These are phyloP conservation scores for Diachasma alloeum DNA, from an alignment of 1,140 invertebrate genomes.

Conservation along the genomic window DNA sequence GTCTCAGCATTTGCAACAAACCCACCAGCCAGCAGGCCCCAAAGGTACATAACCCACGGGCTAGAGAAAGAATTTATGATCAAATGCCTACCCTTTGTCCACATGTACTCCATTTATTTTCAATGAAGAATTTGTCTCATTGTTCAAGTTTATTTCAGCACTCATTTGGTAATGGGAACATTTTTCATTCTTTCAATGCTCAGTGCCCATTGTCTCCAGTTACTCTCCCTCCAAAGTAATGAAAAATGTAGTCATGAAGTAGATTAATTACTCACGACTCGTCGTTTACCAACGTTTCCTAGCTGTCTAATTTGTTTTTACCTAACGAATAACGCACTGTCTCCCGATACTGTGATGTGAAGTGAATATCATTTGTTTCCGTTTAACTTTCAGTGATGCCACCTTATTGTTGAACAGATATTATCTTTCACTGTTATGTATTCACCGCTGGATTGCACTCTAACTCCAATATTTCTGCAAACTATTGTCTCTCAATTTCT, in stretches of 20 bases:
- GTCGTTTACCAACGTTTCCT: neutral
- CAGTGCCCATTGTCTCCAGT: neutral
- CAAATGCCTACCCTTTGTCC: neutral
- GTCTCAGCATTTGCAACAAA: constrained; percentile 69
- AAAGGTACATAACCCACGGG: constrained; percentile 63
- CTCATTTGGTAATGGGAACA: neutral
- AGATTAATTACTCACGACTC: neutral
- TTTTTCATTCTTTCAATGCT: neutral
- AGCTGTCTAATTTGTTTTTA: neutral
- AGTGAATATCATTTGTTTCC: neutral
- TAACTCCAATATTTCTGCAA: neutral
- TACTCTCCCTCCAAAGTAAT: neutral
- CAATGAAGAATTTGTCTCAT: neutral
- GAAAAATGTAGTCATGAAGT: neutral
- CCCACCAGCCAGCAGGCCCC: constrained; percentile 66
- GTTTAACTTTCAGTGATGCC: neutral
- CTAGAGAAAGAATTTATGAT: constrained; percentile 10
- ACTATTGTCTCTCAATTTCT: constrained; percentile 9
- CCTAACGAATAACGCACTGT: neutral
- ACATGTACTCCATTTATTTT: constrained; percentile 5
- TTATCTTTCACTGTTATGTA: neutral
- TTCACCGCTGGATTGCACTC: constrained; percentile 4
- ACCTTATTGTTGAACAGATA: neutral
- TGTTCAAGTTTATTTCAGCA: neutral
- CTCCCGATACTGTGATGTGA: neutral